Percentiles rank a stretch among this genome's conserved stretches.
Evolutionary conservation across 2,888 invertebrate species (phyloP).

Genomic region (Lochmaea crataegi): DNA sequence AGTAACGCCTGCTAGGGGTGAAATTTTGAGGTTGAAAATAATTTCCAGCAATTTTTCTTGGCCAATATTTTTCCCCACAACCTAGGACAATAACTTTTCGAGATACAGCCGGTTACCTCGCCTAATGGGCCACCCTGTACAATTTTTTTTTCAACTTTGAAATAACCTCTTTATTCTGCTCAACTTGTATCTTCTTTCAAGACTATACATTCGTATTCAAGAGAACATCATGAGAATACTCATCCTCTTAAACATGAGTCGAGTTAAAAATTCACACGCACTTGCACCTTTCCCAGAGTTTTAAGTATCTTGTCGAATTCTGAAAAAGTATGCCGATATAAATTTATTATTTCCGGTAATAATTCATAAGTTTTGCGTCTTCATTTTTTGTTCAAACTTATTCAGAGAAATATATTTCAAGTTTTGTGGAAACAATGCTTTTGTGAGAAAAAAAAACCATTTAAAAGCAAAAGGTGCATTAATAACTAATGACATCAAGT

Average conservation of each 20-base stretch:
- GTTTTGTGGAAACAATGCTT: neutral
- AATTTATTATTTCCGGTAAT: slow-evolving; percentile 40
- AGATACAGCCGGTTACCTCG: no score
- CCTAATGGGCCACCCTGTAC: no score
- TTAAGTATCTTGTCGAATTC: slow-evolving; percentile 46
- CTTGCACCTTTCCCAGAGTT: slow-evolving; percentile 53
- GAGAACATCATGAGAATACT: slow-evolving; percentile 48
- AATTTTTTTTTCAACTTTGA: neutral
- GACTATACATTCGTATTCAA: slow-evolving; percentile 57
- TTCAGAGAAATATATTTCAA: neutral
- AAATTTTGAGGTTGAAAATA: no score
- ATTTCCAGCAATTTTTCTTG: no score
- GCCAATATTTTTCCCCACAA: no score
- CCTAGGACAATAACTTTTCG: no score
- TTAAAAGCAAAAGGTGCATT: neutral
- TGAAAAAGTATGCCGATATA: slow-evolving; percentile 39
- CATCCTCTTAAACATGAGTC: slow-evolving; percentile 51
- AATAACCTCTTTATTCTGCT: neutral
- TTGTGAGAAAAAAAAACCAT: neutral
- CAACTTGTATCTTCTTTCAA: slow-evolving; percentile 5
- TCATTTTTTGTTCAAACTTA: slow-evolving; percentile 9
- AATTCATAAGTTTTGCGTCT: slow-evolving; percentile 31
- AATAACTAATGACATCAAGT: neutral
- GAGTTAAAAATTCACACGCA: slow-evolving; percentile 55
- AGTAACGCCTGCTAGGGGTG: no score